These are phyloP conservation scores for Agapornis canus DNA, from an alignment of 2,797 vertebrate genomes.

Conservation along the genomic window DNA sequence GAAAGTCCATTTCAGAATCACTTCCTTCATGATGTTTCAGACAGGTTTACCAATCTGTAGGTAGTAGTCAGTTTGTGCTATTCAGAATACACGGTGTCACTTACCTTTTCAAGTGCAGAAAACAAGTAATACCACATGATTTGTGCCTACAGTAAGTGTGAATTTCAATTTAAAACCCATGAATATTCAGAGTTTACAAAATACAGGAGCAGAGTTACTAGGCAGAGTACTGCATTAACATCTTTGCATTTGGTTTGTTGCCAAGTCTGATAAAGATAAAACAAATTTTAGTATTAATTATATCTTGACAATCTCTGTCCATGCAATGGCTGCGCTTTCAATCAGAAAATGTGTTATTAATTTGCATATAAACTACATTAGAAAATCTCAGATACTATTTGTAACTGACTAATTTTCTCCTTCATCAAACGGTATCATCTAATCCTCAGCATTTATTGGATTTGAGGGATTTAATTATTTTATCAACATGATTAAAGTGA, in stretches of 20 bases:
- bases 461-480: neutral
- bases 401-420: conserved; percentile 2
- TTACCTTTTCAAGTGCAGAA: neutral
- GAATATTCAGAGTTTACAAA: neutral
- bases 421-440: neutral
- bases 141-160: neutral
- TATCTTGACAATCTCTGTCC: neutral
- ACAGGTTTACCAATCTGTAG: neutral
- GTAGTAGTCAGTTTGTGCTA: neutral
- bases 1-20: neutral
- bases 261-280: neutral
- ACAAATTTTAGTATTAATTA: neutral
- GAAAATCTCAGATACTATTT: neutral
- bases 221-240: neutral
- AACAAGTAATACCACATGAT: neutral
- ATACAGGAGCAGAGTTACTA: neutral
- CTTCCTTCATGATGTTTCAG: neutral
- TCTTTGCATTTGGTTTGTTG: neutral
- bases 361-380: conserved; percentile 4
- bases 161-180: neutral
- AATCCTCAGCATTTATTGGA: neutral
- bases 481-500: neutral
- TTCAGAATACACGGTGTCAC: neutral
- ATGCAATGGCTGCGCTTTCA: neutral
- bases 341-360: neutral